Evolutionary conservation across 1,140 invertebrate species (phyloP).

Genomic region (Brachionus calyciflorus): DNA sequence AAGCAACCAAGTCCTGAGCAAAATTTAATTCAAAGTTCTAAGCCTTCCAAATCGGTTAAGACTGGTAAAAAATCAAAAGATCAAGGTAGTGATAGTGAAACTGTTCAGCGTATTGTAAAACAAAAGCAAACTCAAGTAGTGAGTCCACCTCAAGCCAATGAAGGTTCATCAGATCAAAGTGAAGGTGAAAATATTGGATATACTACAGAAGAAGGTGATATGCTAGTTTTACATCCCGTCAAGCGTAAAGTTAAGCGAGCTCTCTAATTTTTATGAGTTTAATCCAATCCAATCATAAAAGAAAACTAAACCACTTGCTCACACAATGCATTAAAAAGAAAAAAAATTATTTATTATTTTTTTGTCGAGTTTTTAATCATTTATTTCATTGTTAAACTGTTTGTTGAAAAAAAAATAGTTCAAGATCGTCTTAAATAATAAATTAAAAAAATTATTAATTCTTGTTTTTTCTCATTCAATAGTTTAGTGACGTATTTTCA

Average conservation of each 20-base stretch:
- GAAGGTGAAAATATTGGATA: conserved; percentile 7
- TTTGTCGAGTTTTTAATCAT: no score
- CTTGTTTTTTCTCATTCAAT: no score
- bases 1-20: neutral
- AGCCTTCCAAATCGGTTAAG: neutral
- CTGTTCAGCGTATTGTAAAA: neutral
- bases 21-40: neutral
- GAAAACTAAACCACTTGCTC: no score
- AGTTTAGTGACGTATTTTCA: no score
- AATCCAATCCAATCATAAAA: no score
- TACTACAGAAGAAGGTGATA: conserved; percentile 15
- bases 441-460: no score
- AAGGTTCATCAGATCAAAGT: conserved; percentile 26
- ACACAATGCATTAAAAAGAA: no score
- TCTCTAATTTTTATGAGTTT: no score
- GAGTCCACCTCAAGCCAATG: neutral
- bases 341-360: no score
- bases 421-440: no score
- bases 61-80: conserved; percentile 18
- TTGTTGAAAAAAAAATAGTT: no score
- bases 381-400: no score
- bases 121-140: neutral
- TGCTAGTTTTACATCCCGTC: neutral
- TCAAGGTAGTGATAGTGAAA: conserved; percentile 15
- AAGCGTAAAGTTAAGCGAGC: conserved; percentile 13